Percentiles rank a stretch among this genome's conserved stretches.
Evolutionary conservation across 2,797 vertebrate genomes (phyloP).

Genomic region (Nannoperca australis): DNA sequence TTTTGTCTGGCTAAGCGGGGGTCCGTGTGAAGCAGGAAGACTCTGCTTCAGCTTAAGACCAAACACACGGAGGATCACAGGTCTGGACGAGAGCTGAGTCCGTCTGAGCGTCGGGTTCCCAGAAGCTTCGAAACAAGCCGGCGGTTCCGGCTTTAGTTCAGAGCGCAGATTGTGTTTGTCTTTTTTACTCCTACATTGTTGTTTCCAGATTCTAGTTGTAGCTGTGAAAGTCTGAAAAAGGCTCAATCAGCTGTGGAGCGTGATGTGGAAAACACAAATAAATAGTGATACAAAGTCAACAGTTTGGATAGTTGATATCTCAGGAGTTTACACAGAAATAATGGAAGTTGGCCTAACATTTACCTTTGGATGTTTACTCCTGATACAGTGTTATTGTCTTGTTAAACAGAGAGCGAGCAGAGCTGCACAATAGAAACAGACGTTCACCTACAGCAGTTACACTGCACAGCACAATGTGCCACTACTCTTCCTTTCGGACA

Average conservation of each 20-base stretch:
- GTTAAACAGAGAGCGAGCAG: slow-evolving; percentile 60
- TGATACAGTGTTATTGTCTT: slow-evolving; percentile 72
- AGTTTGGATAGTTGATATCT: slow-evolving; percentile 58
- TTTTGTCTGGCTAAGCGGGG: slow-evolving; percentile 50
- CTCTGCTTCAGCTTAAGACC: slow-evolving; percentile 61
- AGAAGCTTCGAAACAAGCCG: slow-evolving; percentile 74
- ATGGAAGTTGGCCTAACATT: slow-evolving; percentile 65
- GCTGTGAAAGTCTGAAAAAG: slow-evolving; percentile 31
- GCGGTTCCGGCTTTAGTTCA: slow-evolving; percentile 79
- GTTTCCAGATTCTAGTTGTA: slow-evolving; percentile 31
- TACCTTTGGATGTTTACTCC: slow-evolving; percentile 73
- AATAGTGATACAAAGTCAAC: slow-evolving; percentile 62
- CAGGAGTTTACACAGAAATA: slow-evolving; percentile 55
- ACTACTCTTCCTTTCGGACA: slow-evolving; percentile 76
- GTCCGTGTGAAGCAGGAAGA: slow-evolving; percentile 83
- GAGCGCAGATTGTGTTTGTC: slow-evolving; percentile 71
- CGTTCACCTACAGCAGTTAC: slow-evolving; percentile 62
- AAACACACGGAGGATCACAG: slow-evolving; percentile 79
- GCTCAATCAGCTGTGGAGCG: slow-evolving; percentile 36
- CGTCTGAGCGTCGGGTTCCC: slow-evolving; percentile 80
- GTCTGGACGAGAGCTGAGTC: slow-evolving; percentile 55
- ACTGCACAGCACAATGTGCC: slow-evolving; percentile 74
- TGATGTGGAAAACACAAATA: slow-evolving; percentile 63
- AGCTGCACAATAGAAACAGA: slow-evolving; percentile 59
- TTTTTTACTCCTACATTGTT: slow-evolving; percentile 56